Evolutionary conservation across 2,797 vertebrate genomes (phyloP).

Genomic region (Eospalax fontanierii): DNA sequence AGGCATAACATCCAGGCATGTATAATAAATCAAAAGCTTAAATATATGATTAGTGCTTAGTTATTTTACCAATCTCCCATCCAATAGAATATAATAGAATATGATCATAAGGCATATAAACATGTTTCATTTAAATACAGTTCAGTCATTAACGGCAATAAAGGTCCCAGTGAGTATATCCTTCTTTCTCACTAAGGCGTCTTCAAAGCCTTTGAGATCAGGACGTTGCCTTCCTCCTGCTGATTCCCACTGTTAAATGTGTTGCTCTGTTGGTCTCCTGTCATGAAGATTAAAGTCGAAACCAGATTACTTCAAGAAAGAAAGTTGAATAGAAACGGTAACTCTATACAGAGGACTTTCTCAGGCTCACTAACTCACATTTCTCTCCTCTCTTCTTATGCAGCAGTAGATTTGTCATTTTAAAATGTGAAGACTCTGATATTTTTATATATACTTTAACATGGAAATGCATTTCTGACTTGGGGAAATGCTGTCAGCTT

Average conservation of each 20-base stretch:
- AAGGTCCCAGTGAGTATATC: conserved; percentile 39
- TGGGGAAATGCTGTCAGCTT: conserved; percentile 67
- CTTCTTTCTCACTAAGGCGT: conserved; percentile 52
- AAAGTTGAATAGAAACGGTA: conserved; percentile 62
- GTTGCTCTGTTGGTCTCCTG: conserved; percentile 70
- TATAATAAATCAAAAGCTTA: no score
- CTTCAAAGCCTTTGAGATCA: conserved; percentile 63
- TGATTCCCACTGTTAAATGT: conserved; percentile 43
- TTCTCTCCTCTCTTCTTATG: conserved; percentile 39
- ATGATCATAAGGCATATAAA: background rate
- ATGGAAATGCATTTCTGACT: conserved; percentile 75
- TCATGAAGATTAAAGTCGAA: conserved; percentile 71
- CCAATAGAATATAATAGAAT: background rate
- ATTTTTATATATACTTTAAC: conserved; percentile 45
- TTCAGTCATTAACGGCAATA: conserved; percentile 67
- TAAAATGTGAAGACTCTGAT: background rate
- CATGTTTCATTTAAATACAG: conserved; percentile 41
- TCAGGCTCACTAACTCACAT: background rate
- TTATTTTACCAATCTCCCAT: background rate
- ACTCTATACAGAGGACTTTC: conserved; percentile 17
- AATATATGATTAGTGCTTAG: background rate
- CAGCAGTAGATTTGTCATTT: background rate
- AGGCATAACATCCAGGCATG: no score
- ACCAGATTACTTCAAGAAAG: conserved; percentile 60
- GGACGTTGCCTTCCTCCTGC: background rate